These are phyloP conservation scores for Drosophila aff. DNA, from an alignment of 1,140 invertebrate species.

Conservation along the genomic window DNA sequence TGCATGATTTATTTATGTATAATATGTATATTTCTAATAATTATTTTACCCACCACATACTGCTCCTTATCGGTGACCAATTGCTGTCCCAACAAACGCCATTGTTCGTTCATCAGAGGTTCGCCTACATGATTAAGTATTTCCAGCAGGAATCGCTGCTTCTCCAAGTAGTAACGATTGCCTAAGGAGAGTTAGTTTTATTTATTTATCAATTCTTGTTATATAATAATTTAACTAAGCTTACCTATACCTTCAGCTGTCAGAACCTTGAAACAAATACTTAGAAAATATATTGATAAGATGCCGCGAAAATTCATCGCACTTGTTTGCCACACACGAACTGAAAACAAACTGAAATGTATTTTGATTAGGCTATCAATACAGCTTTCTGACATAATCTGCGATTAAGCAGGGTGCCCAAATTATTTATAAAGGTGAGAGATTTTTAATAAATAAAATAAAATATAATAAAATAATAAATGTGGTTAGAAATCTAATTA, in stretches of 20 bases:
- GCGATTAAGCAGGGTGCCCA: neutral
- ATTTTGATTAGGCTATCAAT: conserved; percentile 18
- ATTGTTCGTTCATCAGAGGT: conserved; percentile 51
- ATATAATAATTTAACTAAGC: neutral
- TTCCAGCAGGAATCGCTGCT: conserved; percentile 55
- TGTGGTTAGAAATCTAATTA: neutral
- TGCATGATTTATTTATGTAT: neutral
- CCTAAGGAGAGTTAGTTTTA: neutral
- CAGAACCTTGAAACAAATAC: conserved; percentile 1
- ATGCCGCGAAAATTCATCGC: conserved; percentile 34
- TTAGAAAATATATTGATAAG: conserved; percentile 8
- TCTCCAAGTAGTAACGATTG: conserved; percentile 59
- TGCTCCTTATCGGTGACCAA: conserved; percentile 49
- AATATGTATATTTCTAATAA: neutral
- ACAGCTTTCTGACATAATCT: conserved; percentile 14
- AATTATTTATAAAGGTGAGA: neutral
- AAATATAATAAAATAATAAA: neutral
- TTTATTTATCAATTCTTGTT: neutral
- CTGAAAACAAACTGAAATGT: conserved; percentile 44
- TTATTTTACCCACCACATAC: conserved; percentile 43
- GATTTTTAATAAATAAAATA: neutral
- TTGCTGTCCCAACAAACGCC: conserved; percentile 36
- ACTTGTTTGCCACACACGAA: conserved; percentile 41
- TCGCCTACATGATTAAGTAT: conserved; percentile 55
- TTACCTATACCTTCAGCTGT: conserved; percentile 41